Conservation (phyloP, 2,113 vertebrate genomes). For the Passer domesticus region DNA sequence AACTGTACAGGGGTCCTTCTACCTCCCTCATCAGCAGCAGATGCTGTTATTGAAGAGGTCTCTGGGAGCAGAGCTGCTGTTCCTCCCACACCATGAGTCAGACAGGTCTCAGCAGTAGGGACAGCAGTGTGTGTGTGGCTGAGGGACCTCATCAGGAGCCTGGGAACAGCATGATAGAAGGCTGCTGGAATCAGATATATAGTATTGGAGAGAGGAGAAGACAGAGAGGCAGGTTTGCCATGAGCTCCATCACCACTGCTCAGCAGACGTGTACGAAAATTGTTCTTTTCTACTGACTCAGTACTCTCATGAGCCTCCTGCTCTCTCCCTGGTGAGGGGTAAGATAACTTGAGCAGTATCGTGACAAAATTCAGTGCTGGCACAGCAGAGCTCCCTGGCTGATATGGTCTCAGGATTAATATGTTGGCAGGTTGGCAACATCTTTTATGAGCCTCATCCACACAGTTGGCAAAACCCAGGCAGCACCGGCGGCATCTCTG, state of each 20-base stretch:
- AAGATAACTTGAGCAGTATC: neutral
- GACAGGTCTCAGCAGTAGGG: neutral
- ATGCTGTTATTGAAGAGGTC: neutral
- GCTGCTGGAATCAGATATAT: neutral
- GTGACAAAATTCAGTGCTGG: neutral
- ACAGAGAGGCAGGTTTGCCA: neutral
- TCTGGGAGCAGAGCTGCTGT: neutral
- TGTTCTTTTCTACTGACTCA: neutral
- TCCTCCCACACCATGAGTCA: neutral
- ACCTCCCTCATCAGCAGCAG: neutral
- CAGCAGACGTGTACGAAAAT: neutral
- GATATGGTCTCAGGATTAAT: neutral
- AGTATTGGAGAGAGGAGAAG: neutral
- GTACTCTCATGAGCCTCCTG: neutral
- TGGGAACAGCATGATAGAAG: neutral
- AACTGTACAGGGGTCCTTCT: fast-evolving
- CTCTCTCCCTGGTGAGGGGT: neutral
- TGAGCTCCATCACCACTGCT: neutral
- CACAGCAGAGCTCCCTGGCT: neutral
- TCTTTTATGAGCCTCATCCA: neutral
- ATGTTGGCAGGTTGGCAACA: fast-evolving
- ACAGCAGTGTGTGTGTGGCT: fast-evolving
- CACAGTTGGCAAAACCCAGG: neutral
- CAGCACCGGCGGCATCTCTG: fast-evolving
- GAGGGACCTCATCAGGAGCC: neutral